Base-by-base conservation (phyloP, 2,797 vertebrate species). In the Dallia pectoralis region DNA sequence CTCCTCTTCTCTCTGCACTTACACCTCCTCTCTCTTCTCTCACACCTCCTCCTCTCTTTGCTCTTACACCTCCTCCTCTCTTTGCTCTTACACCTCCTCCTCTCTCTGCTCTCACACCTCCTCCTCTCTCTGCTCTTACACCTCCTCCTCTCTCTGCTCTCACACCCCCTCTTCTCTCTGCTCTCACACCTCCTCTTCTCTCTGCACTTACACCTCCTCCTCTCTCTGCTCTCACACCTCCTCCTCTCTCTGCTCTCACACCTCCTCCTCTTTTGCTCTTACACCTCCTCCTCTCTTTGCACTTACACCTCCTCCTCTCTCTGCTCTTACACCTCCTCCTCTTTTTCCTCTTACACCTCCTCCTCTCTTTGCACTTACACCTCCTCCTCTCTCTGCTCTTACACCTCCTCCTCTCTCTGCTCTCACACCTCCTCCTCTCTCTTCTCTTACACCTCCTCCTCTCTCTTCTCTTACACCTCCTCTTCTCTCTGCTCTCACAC, bases 191-290 rank as follows among this genome's bases (percentile, higher is more conserved):
- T 6, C 18, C 4, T 16, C 15, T n/a, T 53, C 51, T 22, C n/a
- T 22, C 48, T 22, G 9, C 49, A 29, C 30, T 25, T 70, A n/a
- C 30, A 1, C 4, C 4, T 1, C 30, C 18, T 4, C 19, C 29
- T 18, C 40, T 36, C 14, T 71, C 33, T 25, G 4, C 56, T 18
- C 29, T 14, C 7, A 44, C 9, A 11, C 14, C 11, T 18, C 22
- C 33, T 36, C 25, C 22, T 1, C 15, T 40, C 29, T n/a, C 40
- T 63, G 22, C 74, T 79, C 71, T 47, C 67, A 49, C 70, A 33
- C 8, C 4, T 53, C 44, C 36, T 16, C 47, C 33, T 40, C 9
- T n/a, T 2, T 15, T 14, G 0, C 22, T 25, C 22, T n/a, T n/a
- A n/a, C n/a, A n/a, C n/a, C n/a, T n/a, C n/a, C n/a, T n/a, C n/a